phyloP scores from a whole-genome alignment of 2,113 vertebrate genomes.

The Hepsetus odoe region DNA sequence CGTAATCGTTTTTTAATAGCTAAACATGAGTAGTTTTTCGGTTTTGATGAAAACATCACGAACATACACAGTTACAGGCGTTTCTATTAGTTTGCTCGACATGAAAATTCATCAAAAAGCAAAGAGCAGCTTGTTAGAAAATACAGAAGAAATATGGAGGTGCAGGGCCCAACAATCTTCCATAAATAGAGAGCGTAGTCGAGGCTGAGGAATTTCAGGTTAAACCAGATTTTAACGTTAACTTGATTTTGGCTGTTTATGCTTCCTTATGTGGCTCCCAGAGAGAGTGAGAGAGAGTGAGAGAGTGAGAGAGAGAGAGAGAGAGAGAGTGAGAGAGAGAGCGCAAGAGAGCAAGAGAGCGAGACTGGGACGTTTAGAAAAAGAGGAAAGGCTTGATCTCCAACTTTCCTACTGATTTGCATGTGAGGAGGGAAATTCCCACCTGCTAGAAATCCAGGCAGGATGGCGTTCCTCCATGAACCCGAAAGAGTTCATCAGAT shows the following conservation, averaged over 20 bases:
- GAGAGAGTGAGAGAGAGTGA: background rate
- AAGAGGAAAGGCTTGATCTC: background rate
- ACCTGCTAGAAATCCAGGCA: conserved; percentile 17
- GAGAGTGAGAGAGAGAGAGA: background rate
- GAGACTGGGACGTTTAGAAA: background rate
- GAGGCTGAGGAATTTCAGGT: background rate
- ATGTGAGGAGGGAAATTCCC: conserved; percentile 56
- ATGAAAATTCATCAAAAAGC: too few species aligned
- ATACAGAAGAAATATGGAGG: too few species aligned
- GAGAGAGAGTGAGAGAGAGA: background rate
- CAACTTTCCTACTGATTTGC: conserved; percentile 37
- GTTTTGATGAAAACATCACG: too few species aligned
- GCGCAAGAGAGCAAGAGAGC: background rate
- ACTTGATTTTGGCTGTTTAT: background rate
- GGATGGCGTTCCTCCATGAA: conserved; percentile 30
- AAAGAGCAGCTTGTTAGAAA: too few species aligned
- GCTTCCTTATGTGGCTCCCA: conserved; percentile 4
- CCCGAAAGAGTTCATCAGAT: background rate
- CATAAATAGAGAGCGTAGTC: background rate
- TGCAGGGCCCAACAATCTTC: too few species aligned
- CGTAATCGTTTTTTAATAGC: too few species aligned
- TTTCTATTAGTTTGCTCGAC: too few species aligned
- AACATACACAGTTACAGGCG: too few species aligned
- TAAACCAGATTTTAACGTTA: background rate
- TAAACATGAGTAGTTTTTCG: too few species aligned